Percentiles rank a stretch among this genome's conserved stretches.
Evolutionary conservation across 1,140 invertebrate species (phyloP).

Genomic region (Diprion similis): DNA sequence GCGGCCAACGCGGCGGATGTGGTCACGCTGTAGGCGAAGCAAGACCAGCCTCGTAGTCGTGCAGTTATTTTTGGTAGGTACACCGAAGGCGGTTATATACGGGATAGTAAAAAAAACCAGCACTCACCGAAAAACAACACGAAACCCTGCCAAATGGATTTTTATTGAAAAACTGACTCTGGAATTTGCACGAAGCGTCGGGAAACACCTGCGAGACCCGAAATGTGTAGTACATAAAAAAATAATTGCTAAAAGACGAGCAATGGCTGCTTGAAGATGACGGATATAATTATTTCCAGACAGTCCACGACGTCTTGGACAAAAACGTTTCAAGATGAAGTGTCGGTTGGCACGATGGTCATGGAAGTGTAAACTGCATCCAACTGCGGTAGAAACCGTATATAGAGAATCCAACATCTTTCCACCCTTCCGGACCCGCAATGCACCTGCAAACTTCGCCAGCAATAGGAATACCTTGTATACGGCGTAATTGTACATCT

Average conservation of each 20-base stretch:
- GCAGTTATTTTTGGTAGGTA: constrained; percentile 18
- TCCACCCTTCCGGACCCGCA: background rate
- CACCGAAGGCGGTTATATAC: constrained; percentile 1
- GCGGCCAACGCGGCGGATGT: constrained; percentile 48
- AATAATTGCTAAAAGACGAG: no score
- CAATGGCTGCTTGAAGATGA: no score
- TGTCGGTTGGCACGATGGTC: no score
- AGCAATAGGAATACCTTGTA: background rate
- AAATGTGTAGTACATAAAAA: no score
- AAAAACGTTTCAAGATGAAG: background rate
- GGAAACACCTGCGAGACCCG: background rate
- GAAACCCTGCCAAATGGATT: background rate
- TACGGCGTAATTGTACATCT: background rate
- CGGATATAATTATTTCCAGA: no score
- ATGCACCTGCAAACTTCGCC: background rate
- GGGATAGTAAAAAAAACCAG: background rate
- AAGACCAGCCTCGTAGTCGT: constrained; percentile 22
- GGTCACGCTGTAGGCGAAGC: constrained; percentile 34
- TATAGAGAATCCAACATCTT: background rate
- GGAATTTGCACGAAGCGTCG: background rate
- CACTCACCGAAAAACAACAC: constrained; percentile 5
- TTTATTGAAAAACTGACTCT: background rate
- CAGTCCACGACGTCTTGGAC: background rate
- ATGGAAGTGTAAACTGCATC: no score
- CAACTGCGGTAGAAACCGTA: no score